phyloP scores from a whole-genome alignment of 2,797 vertebrate genomes.

The Coregonus suidteri region DNA sequence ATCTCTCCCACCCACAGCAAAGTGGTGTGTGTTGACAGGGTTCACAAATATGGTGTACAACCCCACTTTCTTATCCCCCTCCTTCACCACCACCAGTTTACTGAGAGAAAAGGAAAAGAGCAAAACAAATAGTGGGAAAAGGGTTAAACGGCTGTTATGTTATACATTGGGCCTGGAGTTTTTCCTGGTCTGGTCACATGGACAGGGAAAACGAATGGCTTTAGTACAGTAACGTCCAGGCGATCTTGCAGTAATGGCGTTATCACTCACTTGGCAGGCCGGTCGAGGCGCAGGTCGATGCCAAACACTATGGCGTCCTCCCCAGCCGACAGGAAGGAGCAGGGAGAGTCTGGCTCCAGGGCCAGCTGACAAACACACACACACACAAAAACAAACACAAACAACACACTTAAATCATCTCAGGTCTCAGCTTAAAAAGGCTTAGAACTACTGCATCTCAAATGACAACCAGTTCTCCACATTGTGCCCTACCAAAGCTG shows the following conservation, averaged over 20 bases:
- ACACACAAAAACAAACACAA: slow-evolving; percentile 20
- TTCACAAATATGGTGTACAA: slow-evolving; percentile 96
- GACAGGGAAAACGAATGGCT: no score
- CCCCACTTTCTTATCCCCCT: slow-evolving; percentile 94
- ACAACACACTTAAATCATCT: background rate
- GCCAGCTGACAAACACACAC: slow-evolving; percentile 80
- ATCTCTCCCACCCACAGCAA: slow-evolving; percentile 93
- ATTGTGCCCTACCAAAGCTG: background rate
- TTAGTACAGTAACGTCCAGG: background rate
- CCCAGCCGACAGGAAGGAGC: slow-evolving; percentile 93
- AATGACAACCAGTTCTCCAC: background rate
- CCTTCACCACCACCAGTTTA: slow-evolving; percentile 94
- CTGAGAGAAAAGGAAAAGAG: slow-evolving; percentile 63
- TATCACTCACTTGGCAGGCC: slow-evolving; percentile 89
- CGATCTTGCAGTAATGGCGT: background rate
- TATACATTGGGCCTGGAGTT: background rate
- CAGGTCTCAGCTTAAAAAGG: background rate
- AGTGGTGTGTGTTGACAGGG: slow-evolving; percentile 91
- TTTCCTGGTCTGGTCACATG: background rate
- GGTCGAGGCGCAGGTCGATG: slow-evolving; percentile 91
- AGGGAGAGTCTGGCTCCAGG: slow-evolving; percentile 93
- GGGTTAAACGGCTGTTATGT: background rate
- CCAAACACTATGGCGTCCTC: slow-evolving; percentile 95
- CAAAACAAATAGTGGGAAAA: background rate
- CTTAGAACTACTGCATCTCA: background rate